Evolutionary conservation across 2,797 vertebrate species (phyloP), one percentile per base, ranked within the genome.

Genomic region (Pelodytes ibericus): DNA sequence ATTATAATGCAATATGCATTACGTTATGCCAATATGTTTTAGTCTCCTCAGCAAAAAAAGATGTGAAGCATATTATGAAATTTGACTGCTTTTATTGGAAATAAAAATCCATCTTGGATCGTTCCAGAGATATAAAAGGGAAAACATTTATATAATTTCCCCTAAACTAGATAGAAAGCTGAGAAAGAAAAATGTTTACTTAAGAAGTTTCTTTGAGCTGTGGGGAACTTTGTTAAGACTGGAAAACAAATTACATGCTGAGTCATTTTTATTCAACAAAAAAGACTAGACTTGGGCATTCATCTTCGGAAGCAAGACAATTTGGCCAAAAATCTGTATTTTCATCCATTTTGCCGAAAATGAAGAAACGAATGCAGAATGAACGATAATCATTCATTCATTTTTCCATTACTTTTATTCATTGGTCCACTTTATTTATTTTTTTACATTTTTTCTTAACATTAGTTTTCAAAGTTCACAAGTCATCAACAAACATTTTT

Each of bases 151-250:
- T 36, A 36, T 36, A 66, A 74, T 58, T 18, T 60, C 51, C 8
- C 39, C 44, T 27, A 56, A 66, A 67, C 60, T 68, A 67, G 36
- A 8, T 60, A 39, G n/a, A 59, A 67, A 67, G n/a, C 72, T 41
- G 58, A 59, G 29, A 25, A 75, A 75, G 59, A 62, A 74, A 66
- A 74, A 74, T 47, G 64, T 65, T 66, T 57, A 58, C 29, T 31
- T 9, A 10, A 3, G 13, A 44, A 22, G 31, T 63, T 47, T 72
- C 61, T 22, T 63, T 53, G 25, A 63, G 22, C 71, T 53, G 33
- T 11, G 44, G 59, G 70, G 31, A 29, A 72, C n/a, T 31, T 72
- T 72, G 44, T 30, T 63, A 30, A 25, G 22, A 63, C 11, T 53
- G 10, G 29, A 33, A 56, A 72, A 63, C 62, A 72, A 31, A 63